A percentile compares a stretch with the other conserved stretches of the same genome.
phyloP scores from a whole-genome alignment of 2,113 vertebrate genomes.

The Raja brachyura region DNA sequence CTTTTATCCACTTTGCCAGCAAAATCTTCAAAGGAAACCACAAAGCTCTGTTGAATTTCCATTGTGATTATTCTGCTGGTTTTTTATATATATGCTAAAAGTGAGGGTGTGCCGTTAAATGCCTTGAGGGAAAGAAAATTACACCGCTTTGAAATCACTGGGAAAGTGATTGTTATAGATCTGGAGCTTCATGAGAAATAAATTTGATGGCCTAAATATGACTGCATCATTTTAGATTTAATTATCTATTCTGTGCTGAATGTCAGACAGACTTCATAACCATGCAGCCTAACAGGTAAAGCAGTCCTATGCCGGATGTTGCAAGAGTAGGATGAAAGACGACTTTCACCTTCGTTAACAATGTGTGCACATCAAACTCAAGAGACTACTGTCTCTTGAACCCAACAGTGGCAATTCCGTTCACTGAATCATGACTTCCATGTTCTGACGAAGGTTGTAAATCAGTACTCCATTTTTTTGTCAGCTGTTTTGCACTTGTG shows the following conservation, averaged over 20 bases:
- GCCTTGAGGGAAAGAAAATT: not conserved
- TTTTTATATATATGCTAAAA: not conserved
- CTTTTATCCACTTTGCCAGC: conserved; percentile 1
- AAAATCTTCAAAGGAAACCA: not conserved
- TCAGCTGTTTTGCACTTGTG: not conserved
- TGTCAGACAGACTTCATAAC: not conserved
- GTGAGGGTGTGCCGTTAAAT: not conserved
- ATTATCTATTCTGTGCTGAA: not conserved
- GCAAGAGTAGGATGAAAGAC: not conserved
- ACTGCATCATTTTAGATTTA: not conserved
- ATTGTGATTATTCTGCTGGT: not conserved
- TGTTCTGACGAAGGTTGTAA: not conserved
- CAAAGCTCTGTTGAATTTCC: not conserved
- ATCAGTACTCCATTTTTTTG: not conserved
- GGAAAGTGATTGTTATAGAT: not conserved
- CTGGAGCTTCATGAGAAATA: not conserved
- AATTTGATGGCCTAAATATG: not conserved
- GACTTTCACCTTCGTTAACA: not conserved
- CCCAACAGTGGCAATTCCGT: not conserved
- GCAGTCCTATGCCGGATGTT: not conserved
- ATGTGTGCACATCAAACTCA: not conserved
- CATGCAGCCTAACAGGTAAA: not conserved
- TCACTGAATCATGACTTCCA: not conserved
- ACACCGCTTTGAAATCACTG: not conserved
- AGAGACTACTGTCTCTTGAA: not conserved